phyloP scores from a whole-genome alignment of 2,888 invertebrate species.

The Endomychus coccineus region DNA sequence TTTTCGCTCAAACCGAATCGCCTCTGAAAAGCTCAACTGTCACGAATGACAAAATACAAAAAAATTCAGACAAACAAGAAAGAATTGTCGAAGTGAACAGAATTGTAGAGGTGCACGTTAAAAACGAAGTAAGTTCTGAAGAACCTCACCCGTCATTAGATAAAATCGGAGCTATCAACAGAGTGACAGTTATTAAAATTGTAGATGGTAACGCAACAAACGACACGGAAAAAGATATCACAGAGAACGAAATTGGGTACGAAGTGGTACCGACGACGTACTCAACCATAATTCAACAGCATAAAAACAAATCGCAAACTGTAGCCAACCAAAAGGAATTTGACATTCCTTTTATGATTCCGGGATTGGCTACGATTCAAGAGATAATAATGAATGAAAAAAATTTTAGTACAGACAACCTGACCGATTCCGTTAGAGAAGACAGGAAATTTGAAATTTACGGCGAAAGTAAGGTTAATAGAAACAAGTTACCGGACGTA shows the following conservation, averaged over 20 bases:
- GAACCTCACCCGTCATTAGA: constrained; percentile 55
- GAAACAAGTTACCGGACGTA: constrained; percentile 29
- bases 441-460: constrained; percentile 38
- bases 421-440: constrained; percentile 20
- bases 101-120: constrained; percentile 60
- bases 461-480: constrained; percentile 42
- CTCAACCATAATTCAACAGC: too few species aligned
- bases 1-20: constrained; percentile 42
- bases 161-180: constrained; percentile 63
- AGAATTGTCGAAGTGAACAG: constrained; percentile 62
- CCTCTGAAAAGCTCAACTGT: constrained; percentile 38
- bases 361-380: constrained; percentile 1
- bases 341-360: too few species aligned
- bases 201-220: constrained; percentile 46
- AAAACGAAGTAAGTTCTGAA: constrained; percentile 50
- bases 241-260: constrained; percentile 22
- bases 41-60: constrained; percentile 36
- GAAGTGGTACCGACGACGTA: too few species aligned
- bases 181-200: constrained; percentile 60
- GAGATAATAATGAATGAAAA: too few species aligned
- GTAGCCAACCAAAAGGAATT: too few species aligned
- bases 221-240: constrained; percentile 3
- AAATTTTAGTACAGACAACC: background rate
- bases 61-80: constrained; percentile 41
- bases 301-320: too few species aligned